phyloP scores from a whole-genome alignment of 1,140 invertebrate genomes.

The Plectus sambesii region DNA sequence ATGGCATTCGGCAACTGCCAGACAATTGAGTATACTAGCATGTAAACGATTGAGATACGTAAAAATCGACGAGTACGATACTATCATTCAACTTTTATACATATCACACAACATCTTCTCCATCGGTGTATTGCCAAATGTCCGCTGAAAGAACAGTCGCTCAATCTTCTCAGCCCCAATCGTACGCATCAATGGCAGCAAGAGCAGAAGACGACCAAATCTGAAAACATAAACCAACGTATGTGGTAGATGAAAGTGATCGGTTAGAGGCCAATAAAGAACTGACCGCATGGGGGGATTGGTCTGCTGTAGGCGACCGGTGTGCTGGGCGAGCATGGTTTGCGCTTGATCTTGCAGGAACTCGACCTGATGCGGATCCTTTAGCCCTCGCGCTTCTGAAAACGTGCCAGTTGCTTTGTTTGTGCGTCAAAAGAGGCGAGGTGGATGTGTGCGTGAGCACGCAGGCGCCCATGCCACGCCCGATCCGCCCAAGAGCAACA shows the following conservation, averaged over 20 bases:
- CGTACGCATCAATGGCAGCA: conserved; percentile 69
- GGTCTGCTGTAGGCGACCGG: conserved; percentile 65
- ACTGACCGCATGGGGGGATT: conserved; percentile 58
- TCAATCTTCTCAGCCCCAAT: conserved; percentile 60
- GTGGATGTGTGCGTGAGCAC: no score
- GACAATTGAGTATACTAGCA: no score
- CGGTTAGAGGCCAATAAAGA: conserved; percentile 1
- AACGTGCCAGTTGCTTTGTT: no score
- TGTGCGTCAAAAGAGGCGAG: no score
- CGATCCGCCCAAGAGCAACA: no score
- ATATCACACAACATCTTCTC: conserved; percentile 95
- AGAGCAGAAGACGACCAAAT: conserved; percentile 76
- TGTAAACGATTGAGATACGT: no score
- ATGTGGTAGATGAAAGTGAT: not conserved
- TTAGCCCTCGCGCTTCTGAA: conserved; percentile 64
- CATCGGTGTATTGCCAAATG: conserved; percentile 93
- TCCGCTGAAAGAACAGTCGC: conserved; percentile 78
- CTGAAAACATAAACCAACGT: conserved; percentile 33
- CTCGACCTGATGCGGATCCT: conserved; percentile 88
- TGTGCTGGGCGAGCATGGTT: conserved; percentile 81
- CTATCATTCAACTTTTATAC: no score
- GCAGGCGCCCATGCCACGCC: no score
- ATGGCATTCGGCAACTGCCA: no score
- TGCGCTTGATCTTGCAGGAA: conserved; percentile 95
- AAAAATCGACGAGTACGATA: no score